A percentile compares a stretch with the other conserved stretches of the same genome.
Conservation (phyloP, 2,888 invertebrate species). For the Biston stratarius region DNA sequence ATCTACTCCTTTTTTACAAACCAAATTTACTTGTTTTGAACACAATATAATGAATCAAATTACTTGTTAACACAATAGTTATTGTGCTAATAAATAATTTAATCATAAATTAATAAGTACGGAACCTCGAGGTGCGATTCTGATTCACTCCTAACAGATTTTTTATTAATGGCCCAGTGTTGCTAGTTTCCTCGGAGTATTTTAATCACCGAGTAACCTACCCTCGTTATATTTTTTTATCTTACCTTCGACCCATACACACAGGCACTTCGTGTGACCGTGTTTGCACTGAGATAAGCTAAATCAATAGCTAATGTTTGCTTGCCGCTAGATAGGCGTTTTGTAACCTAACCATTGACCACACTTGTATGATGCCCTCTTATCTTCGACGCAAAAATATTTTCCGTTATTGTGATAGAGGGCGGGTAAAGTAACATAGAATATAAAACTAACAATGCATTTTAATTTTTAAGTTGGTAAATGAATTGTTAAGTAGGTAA, state of each 20-base stretch:
- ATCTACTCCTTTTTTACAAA: too few relatives aligned
- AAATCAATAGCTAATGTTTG: slow-evolving; percentile 78
- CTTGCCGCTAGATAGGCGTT: slow-evolving; percentile 69
- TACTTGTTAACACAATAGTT: too few relatives aligned
- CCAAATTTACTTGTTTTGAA: too few relatives aligned
- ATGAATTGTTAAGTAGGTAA: too few relatives aligned
- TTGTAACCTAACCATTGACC: slow-evolving; percentile 63
- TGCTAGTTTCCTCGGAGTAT: too few relatives aligned
- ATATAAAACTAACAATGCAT: not conserved
- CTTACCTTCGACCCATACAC: slow-evolving; percentile 29
- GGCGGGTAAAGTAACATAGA: not conserved
- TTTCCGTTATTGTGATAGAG: slow-evolving; percentile 25
- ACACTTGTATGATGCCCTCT: slow-evolving; percentile 62
- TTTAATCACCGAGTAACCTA: not conserved
- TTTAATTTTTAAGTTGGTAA: too few relatives aligned
- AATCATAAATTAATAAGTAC: too few relatives aligned
- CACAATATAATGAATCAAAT: too few relatives aligned
- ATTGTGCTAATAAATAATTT: too few relatives aligned
- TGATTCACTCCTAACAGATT: too few relatives aligned
- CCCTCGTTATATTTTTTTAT: slow-evolving; percentile 18
- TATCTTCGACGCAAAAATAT: slow-evolving; percentile 70
- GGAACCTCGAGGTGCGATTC: too few relatives aligned
- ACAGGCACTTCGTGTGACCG: slow-evolving; percentile 53
- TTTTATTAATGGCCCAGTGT: too few relatives aligned
- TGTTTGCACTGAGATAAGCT: slow-evolving; percentile 74